phyloP scores from a whole-genome alignment of 2,797 vertebrate species.

The Manis pentadactyla region DNA sequence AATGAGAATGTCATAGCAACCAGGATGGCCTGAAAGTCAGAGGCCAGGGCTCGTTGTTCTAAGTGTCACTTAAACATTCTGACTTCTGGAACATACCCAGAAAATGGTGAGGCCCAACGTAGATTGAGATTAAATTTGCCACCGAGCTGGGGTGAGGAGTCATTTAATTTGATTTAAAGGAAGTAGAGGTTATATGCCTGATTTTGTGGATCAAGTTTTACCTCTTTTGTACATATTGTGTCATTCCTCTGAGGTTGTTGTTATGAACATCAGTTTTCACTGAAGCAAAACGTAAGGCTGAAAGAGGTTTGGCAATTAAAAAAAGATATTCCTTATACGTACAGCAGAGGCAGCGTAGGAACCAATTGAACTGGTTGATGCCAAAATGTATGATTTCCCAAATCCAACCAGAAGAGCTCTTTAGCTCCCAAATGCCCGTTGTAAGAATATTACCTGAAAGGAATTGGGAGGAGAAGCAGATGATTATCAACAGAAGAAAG shows the following conservation, averaged over 20 bases:
- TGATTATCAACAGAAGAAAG: not conserved
- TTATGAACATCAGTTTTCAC: not conserved
- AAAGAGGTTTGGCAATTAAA: not conserved
- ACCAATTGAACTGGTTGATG: fast-evolving
- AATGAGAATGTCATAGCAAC: not conserved
- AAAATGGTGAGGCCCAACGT: not conserved
- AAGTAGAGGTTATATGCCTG: not conserved
- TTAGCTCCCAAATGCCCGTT: not conserved
- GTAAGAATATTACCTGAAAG: too few relatives aligned
- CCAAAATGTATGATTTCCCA: not conserved
- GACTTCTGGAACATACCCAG: not conserved
- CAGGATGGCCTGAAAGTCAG: not conserved
- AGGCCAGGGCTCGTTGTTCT: not conserved
- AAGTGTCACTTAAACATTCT: not conserved
- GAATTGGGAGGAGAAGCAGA: not conserved
- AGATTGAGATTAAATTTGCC: not conserved
- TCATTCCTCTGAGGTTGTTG: not conserved
- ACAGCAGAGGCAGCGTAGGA: not conserved
- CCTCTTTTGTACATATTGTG: too few relatives aligned
- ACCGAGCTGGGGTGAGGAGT: not conserved
- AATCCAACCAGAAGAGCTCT: not conserved
- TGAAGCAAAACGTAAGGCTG: not conserved
- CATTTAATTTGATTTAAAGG: not conserved
- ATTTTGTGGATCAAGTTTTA: not conserved
- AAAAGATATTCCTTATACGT: not conserved